A percentile compares a stretch with the other conserved stretches of the same genome.
These are phyloP conservation scores for Alviniconcha marisindica DNA, from an alignment of 1,140 invertebrate genomes.

Conservation along the genomic window DNA sequence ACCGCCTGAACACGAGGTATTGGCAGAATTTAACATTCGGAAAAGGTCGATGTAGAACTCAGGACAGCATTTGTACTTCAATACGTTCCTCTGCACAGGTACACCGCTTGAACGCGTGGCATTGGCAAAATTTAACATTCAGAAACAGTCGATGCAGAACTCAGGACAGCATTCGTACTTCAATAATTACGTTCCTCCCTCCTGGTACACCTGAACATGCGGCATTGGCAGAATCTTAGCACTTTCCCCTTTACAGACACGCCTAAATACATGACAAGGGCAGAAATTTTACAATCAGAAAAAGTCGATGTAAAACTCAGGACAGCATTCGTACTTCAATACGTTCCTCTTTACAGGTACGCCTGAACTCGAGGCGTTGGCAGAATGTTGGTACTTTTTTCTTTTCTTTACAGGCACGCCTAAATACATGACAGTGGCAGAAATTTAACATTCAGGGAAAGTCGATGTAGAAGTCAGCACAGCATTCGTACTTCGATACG, in stretches of 20 bases:
- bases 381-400: no score
- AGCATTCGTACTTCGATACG: conserved; percentile 77
- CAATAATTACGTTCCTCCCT: conserved; percentile 64
- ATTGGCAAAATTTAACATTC: no score
- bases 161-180: conserved; percentile 79
- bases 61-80: conserved; percentile 78
- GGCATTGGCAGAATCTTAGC: no score
- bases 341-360: conserved; percentile 72
- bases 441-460: no score
- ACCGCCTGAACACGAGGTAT: conserved; percentile 64
- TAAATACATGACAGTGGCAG: no score
- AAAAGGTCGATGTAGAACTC: conserved; percentile 97
- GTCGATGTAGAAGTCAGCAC: conserved; percentile 92
- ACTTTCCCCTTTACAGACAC: no score
- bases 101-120: no score
- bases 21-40: no score
- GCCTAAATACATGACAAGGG: no score
- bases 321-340: conserved; percentile 78
- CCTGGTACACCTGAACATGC: conserved; percentile 69
- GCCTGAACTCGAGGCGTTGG: no score
- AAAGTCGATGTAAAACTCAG: conserved; percentile 95
- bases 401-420: no score
- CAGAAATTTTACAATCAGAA: no score
- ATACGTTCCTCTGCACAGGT: conserved; percentile 70
- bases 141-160: conserved; percentile 98